These are phyloP conservation scores for Acipenser transmontanus DNA, from an alignment of 2,797 vertebrate species.

Conservation along the genomic window DNA sequence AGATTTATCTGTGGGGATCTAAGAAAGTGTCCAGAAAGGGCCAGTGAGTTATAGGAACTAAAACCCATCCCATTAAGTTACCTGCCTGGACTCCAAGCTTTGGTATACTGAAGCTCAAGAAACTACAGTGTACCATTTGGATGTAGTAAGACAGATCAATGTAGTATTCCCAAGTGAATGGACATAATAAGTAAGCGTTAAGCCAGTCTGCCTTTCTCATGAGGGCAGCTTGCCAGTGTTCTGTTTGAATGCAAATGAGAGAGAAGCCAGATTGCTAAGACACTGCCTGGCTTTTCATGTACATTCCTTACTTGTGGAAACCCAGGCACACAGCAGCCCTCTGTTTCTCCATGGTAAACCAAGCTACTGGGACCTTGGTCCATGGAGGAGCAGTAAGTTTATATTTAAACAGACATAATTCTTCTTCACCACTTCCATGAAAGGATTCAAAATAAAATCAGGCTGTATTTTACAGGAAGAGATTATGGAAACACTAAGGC, in stretches of 20 bases:
- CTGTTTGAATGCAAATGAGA: conserved; percentile 37
- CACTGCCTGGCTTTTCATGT: conserved; percentile 10
- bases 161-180: no score
- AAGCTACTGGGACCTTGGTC: conserved; percentile 45
- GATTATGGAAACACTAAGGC: conserved; percentile 40
- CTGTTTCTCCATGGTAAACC: conserved; percentile 60
- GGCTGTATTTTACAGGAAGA: conserved; percentile 55
- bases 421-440: conserved; percentile 54
- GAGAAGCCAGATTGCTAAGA: conserved; percentile 15
- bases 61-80: no score
- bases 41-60: no score
- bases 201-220: conserved; percentile 29
- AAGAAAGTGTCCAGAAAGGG: no score
- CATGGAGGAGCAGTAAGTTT: conserved; percentile 48
- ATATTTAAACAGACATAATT: conserved; percentile 67
- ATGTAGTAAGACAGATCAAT: no score
- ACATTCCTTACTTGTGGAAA: conserved; percentile 16
- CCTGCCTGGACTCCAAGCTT: no score
- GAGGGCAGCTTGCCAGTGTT: conserved; percentile 15
- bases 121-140: no score
- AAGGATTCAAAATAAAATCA: conserved; percentile 38
- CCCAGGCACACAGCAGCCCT: conserved; percentile 47
- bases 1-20: no score
- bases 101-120: no score
- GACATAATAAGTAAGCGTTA: no score